Base-by-base conservation (phyloP, 30 jellyfish, hydroid and myxozoan species). In the Catostylus mosaicus region DNA sequence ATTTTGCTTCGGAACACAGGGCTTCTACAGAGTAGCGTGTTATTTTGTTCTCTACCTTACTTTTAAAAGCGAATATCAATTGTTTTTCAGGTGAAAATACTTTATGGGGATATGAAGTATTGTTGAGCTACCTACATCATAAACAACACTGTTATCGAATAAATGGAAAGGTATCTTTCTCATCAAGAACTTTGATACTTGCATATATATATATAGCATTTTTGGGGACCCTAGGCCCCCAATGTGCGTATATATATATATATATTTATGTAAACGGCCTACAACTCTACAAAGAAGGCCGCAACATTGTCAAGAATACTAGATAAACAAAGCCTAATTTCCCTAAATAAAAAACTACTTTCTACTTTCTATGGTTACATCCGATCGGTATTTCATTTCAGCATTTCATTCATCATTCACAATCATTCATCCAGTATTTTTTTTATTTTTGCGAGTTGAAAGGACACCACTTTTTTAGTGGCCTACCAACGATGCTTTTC, bases 21-120 rank as follows among this genome's bases (percentile, higher is more conserved):
- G 14, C 14, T 40, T 7, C 54, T 40, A 7, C 54, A 5, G 7
- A 5, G 11, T 7, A 40, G 54, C 54, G 7, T 14, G 14, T 40
- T 40, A 14, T 14, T 40, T 7, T 7, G 54, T 40, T 7, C 14
- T 40, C 54, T 40, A 5, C 54, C 14, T 40, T 40, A 40, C 7
- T 40, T 14, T 14, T 40, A 14, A 40, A 5, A 40, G 14, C 14
- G 14, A 4, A 10, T 27, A 3, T 16, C 27, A 50, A 10, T 50
- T 16, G 24, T 18, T 50, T 65, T 31, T 2, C 5, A 65, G 77
- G 77, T 1, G 54, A 65, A 26, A 65, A 31, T 16, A 65, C 77
- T 2, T 65, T 65, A 31, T 65, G 77, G 77, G 77, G 77, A 37
- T 65, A 26, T 31, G 77, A 65, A 37, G 54, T 31, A 1, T 26